Percentiles rank a stretch among this genome's conserved stretches.
phyloP scores from a whole-genome alignment of 2,888 invertebrate genomes.

The Chrysolina haemoptera region DNA sequence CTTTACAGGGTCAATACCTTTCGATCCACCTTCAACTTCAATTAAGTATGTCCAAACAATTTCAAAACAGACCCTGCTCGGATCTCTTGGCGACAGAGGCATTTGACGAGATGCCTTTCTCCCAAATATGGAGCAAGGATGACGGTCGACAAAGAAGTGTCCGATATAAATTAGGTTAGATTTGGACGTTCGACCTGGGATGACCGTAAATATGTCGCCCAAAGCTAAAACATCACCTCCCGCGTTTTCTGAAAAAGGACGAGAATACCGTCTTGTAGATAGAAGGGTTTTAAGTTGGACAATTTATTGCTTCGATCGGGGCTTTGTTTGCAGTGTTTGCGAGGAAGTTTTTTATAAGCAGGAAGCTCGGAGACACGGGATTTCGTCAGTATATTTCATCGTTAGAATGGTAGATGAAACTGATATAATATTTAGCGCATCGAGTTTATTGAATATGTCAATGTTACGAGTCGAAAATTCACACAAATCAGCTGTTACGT shows the following conservation, averaged over 20 bases:
- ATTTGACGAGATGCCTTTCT: slow-evolving; percentile 51
- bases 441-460: too few relatives aligned
- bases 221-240: slow-evolving; percentile 61
- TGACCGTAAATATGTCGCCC: slow-evolving; percentile 67
- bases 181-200: slow-evolving; percentile 63
- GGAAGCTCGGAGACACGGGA: too few relatives aligned
- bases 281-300: slow-evolving; percentile 59
- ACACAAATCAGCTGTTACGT: too few relatives aligned
- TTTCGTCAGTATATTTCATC: too few relatives aligned
- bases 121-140: slow-evolving; percentile 61
- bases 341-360: slow-evolving; percentile 48
- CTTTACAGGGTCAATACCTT: too few relatives aligned
- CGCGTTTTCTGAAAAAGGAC: slow-evolving; percentile 54
- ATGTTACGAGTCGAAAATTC: too few relatives aligned
- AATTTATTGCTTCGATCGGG: slow-evolving; percentile 52
- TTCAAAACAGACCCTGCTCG: slow-evolving; percentile 3
- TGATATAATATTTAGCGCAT: too few relatives aligned
- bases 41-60: background rate
- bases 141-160: slow-evolving; percentile 60
- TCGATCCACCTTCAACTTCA: too few relatives aligned
- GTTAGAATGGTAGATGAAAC: too few relatives aligned
- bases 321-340: slow-evolving; percentile 46
- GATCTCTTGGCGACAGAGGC: slow-evolving; percentile 23
- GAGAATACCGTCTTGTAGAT: slow-evolving; percentile 55
- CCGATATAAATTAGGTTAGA: slow-evolving; percentile 66